Conservation (phyloP, 2,113 vertebrate species). For the Suricata suricatta region DNA sequence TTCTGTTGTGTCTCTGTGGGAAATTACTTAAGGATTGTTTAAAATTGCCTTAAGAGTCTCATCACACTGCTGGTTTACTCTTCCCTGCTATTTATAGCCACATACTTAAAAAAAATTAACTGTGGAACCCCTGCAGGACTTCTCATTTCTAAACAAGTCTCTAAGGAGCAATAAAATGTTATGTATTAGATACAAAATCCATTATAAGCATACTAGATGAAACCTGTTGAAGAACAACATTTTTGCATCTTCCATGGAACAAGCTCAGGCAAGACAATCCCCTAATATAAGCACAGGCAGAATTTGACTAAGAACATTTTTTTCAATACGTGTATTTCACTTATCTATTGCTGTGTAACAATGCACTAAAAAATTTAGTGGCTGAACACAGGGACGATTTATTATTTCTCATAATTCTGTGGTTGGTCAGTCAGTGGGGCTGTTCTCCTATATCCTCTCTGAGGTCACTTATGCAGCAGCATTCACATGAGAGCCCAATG, state of each 20-base stretch:
- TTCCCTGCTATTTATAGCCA: conserved; percentile 53
- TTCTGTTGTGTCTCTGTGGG: conserved; percentile 53
- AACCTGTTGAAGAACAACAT: neutral
- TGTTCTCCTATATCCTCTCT: neutral
- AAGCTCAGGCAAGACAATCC: neutral
- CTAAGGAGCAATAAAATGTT: conserved; percentile 52
- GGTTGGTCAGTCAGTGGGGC: neutral
- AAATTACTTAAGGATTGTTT: conserved; percentile 55
- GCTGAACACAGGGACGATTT: neutral
- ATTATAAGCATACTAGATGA: conserved; percentile 35
- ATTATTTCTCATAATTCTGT: neutral
- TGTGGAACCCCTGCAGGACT: conserved; percentile 37
- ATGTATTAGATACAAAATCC: conserved; percentile 50
- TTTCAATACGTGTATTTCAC: neutral
- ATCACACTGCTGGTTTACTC: conserved; percentile 42
- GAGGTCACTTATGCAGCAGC: accelerated
- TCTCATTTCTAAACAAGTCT: conserved; percentile 65
- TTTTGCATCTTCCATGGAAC: neutral
- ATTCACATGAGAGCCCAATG: neutral
- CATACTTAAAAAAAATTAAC: conserved; percentile 37
- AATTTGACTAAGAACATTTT: neutral
- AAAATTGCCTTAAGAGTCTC: conserved; percentile 31
- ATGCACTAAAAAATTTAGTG: neutral
- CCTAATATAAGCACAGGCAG: neutral
- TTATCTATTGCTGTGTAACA: neutral